Evolutionary conservation across 2,113 vertebrate genomes (phyloP).

Genomic region (Pristiophorus japonicus): DNA sequence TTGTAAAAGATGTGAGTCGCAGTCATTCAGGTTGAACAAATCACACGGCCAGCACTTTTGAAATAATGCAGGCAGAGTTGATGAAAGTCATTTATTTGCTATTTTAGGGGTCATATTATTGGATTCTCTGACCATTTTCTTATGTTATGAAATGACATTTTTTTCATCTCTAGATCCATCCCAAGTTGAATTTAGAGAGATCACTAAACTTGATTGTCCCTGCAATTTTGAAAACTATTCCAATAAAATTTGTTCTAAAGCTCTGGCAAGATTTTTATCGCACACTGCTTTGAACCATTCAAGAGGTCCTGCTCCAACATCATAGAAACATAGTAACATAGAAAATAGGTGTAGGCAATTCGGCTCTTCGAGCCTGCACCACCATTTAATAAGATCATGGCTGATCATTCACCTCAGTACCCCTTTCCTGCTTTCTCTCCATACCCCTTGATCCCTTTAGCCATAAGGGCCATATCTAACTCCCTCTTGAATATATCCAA

Average conservation of each 20-base stretch:
- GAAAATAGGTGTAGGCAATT: too few species aligned
- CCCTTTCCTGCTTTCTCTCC: too few species aligned
- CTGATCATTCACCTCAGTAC: too few species aligned
- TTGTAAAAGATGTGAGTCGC: not conserved
- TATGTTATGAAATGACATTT: not conserved
- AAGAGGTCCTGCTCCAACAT: not conserved
- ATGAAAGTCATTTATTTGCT: not conserved
- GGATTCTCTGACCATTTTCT: not conserved
- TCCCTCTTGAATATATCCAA: too few species aligned
- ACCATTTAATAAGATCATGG: too few species aligned
- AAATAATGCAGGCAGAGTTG: conserved; percentile 3
- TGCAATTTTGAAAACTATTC: not conserved
- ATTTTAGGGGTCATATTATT: not conserved
- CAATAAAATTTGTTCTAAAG: not conserved
- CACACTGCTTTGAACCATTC: not conserved
- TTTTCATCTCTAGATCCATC: not conserved
- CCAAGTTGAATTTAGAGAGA: not conserved
- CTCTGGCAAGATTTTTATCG: not conserved
- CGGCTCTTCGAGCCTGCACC: too few species aligned
- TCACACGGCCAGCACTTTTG: not conserved
- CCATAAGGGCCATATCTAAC: too few species aligned
- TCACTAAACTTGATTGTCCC: not conserved
- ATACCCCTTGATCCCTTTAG: too few species aligned
- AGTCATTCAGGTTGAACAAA: not conserved
- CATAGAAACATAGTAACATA: too few species aligned